Percentiles rank a stretch among this genome's conserved stretches.
These are phyloP conservation scores for pig (Sus scrofa) DNA, from an alignment of 2,113 vertebrate species.

Conservation along the genomic window DNA sequence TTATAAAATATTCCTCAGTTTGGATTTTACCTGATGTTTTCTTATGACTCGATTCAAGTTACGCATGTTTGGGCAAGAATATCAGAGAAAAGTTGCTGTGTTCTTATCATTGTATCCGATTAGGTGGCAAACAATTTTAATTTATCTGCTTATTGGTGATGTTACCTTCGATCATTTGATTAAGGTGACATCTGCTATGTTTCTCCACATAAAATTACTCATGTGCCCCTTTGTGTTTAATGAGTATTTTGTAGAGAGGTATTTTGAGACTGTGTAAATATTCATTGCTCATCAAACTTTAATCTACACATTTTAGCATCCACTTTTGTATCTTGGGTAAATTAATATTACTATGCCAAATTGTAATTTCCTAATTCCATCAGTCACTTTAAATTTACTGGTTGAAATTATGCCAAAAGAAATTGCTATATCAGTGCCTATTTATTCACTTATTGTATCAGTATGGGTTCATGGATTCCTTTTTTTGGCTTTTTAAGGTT, in stretches of 20 bases:
- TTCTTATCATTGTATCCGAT: slow-evolving; percentile 14
- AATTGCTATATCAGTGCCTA: not conserved
- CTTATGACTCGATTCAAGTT: not conserved
- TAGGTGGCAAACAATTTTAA: slow-evolving; percentile 2
- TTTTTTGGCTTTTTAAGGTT: no score
- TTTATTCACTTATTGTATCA: not conserved
- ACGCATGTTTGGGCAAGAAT: not conserved
- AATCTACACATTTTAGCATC: slow-evolving; percentile 40
- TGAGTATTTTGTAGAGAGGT: not conserved
- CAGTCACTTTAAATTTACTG: not conserved
- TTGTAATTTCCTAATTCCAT: slow-evolving; percentile 22
- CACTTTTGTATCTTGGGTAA: not conserved
- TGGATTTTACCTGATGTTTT: slow-evolving; percentile 31
- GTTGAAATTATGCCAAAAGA: slow-evolving; percentile 1
- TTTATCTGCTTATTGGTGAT: not conserved
- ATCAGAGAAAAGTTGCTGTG: not conserved
- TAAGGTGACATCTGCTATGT: not conserved
- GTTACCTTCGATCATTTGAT: slow-evolving; percentile 11
- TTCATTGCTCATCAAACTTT: slow-evolving; percentile 32
- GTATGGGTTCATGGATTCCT: not conserved
- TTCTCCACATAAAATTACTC: slow-evolving; percentile 2
- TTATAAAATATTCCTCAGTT: not conserved
- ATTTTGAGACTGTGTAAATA: not conserved
- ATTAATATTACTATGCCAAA: slow-evolving; percentile 41
- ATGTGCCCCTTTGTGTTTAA: slow-evolving; percentile 36